Base-by-base conservation (phyloP, 2,888 invertebrate species). In the Hirtodrosophila histrioides region DNA sequence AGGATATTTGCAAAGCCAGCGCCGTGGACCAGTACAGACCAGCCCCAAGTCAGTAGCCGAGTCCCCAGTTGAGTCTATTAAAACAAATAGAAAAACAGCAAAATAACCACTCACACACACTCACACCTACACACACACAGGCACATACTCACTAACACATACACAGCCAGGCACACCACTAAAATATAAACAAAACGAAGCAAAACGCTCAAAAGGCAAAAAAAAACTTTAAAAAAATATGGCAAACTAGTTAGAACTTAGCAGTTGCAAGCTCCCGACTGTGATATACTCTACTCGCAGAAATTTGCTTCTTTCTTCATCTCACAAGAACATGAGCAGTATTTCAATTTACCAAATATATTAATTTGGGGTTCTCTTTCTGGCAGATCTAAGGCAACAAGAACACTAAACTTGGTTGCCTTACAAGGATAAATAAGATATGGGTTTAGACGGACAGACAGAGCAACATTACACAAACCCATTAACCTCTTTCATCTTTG, bases 1-100 rank as follows among this genome's bases (percentile, higher is more conserved):
- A 73, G 82, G 82, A 79, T 83, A 86, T 86, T 86, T 79, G 84
- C 77, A 75, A 79, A 83, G 66, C 80, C 68, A 68, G 54, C 39
- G 49, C 51, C 63, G 41, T 56, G 61, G 50, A 49, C 54, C 40
- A 36, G 54, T 45, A 40, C 37, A 33, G 58, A 45, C 50, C 49
- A 56, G 58, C 41, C 45, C 44, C 37, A 46, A 76, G 63, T 55
- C 44, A 43, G 17, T 46, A n/a, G 45, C 43, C 9, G 41, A 71
- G 61, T 61, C 54, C 58, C 49, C 66, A 58, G 24, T 36, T 48
- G 39, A 71, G 75, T 81, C 86, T 78, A 87, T 81, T 81, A 87
- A 85, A 85, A 83, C 86, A 82, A 80, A 80, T 83, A 80, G 79
- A 63, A 86, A 75, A 63, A 50, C 72, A 51, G 48, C 50, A 53